phyloP scores from a whole-genome alignment of 2,797 vertebrate species.

The Scomberomorus guttatus region DNA sequence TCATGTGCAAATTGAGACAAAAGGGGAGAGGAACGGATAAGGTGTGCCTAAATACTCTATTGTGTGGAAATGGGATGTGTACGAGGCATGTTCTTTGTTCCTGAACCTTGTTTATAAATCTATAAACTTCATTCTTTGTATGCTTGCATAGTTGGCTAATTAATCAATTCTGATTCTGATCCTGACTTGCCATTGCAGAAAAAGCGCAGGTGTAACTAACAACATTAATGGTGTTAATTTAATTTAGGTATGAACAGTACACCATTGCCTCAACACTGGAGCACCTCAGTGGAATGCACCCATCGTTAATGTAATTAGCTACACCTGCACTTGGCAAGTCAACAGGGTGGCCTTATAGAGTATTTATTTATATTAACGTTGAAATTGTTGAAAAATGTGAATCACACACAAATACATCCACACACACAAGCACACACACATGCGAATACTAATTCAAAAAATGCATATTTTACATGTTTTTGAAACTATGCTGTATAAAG shows the following conservation, averaged over 20 bases:
- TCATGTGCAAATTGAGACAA: too few relatives aligned
- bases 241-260: neutral
- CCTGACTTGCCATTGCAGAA: too few relatives aligned
- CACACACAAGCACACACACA: neutral
- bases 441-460: neutral
- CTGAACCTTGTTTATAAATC: too few relatives aligned
- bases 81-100: too few relatives aligned
- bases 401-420: neutral
- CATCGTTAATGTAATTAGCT: constrained; percentile 20
- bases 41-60: too few relatives aligned
- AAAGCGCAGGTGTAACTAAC: neutral
- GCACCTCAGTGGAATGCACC: constrained; percentile 3
- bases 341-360: constrained; percentile 19
- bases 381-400: constrained; percentile 19
- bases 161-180: too few relatives aligned
- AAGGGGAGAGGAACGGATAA: too few relatives aligned
- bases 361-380: constrained; percentile 9
- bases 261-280: neutral
- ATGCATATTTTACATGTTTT: constrained; percentile 1
- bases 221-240: neutral
- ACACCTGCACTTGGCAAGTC: constrained; percentile 7
- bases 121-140: too few relatives aligned
- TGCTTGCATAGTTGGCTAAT: too few relatives aligned
- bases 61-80: too few relatives aligned
- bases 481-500: neutral